Conservation (phyloP, 1,140 invertebrate species). For the Drosophila sucinea region DNA sequence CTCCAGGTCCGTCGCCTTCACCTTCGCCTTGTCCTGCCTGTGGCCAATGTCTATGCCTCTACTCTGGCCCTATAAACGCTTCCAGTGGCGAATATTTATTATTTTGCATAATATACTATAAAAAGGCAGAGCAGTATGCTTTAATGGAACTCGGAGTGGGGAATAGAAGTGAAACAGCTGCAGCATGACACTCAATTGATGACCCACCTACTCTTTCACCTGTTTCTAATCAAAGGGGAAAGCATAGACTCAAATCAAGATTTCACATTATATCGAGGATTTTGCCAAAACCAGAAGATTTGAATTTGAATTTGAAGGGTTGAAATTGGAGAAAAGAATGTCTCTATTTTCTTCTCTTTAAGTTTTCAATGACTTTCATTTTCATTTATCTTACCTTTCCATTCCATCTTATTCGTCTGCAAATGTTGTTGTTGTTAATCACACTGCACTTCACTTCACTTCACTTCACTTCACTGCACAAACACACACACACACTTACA, state of each 20-base stretch:
- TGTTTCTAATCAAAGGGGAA: background rate
- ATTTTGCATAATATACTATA: constrained; percentile 11
- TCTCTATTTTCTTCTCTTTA: too few species aligned
- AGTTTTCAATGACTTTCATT: too few species aligned
- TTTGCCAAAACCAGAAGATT: background rate
- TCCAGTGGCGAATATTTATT: constrained; percentile 21
- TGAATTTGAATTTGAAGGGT: too few species aligned
- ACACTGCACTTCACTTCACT: too few species aligned
- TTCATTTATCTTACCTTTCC: too few species aligned
- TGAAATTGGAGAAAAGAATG: too few species aligned
- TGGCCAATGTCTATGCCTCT: background rate
- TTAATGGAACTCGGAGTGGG: background rate
- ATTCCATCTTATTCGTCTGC: too few species aligned
- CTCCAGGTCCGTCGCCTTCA: background rate
- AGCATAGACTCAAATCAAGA: background rate
- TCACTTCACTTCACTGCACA: too few species aligned
- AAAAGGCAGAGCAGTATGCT: background rate
- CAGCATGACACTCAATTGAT: constrained; percentile 1
- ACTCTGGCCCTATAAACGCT: constrained; percentile 11
- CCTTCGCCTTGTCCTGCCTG: background rate
- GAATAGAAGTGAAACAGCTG: constrained; percentile 12
- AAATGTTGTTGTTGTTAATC: too few species aligned
- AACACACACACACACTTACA: too few species aligned
- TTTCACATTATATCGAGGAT: too few species aligned
- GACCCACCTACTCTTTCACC: background rate